phyloP scores from a whole-genome alignment of 2,797 vertebrate species.

The Acanthopagrus latus region DNA sequence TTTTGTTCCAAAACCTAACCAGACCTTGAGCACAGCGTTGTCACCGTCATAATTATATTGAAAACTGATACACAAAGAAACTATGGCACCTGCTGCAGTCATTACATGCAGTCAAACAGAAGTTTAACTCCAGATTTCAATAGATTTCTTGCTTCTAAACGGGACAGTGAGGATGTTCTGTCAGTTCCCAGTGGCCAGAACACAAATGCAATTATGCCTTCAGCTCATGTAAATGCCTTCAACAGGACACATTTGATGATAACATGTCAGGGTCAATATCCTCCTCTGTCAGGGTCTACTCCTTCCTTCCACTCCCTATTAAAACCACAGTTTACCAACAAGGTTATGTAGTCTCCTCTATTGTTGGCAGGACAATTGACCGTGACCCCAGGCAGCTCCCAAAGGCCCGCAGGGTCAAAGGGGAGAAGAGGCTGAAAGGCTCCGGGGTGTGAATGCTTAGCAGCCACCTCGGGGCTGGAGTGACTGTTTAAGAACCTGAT shows the following conservation, averaged over 20 bases:
- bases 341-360: constrained; percentile 69
- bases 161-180: background rate
- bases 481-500: constrained; percentile 78
- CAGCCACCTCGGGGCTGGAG: constrained; percentile 31
- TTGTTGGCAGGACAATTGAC: constrained; percentile 74
- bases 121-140: background rate
- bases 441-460: constrained; percentile 47
- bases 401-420: constrained; percentile 72
- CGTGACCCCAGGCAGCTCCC: constrained; percentile 75
- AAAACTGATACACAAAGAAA: no score
- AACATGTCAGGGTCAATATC: constrained; percentile 20
- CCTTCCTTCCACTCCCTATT: constrained; percentile 35
- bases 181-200: background rate
- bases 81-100: no score
- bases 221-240: background rate
- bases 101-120: background rate
- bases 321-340: constrained; percentile 60
- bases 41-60: no score
- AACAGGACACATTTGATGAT: background rate
- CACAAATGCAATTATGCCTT: background rate
- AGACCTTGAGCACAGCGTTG: no score
- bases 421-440: constrained; percentile 52
- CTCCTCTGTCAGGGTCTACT: constrained; percentile 17
- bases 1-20: no score
- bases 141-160: background rate